Evolutionary conservation across 2,797 vertebrate genomes (phyloP), one percentile per base, ranked within the genome.

Genomic region (Knipowitschia caucasica): DNA sequence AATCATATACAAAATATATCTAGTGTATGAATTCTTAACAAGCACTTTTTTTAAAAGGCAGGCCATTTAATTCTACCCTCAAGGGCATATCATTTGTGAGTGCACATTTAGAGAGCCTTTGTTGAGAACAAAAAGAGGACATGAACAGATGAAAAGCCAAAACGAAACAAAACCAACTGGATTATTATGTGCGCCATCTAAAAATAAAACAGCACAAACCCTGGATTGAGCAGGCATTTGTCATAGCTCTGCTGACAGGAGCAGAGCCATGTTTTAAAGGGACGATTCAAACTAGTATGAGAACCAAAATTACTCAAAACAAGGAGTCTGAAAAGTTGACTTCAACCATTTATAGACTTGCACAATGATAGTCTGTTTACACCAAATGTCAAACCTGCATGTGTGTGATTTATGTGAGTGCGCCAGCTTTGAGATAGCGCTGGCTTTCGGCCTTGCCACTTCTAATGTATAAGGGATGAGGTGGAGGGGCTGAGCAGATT

Each of bases 401-500:
- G 62, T 45, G 62, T 45, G 67, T 61, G 64, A 72, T 72, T 78
- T 36, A 77, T 60, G 58, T 49, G 42, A 52, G 59, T 11, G 38
- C 15, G 1, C 15, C 65, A 57, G 64, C 27, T 25, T 39, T 61
- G 1, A 5, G 24, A 53, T 36, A 14, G 53, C 39, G 21, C 42
- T 29, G 47, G 27, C 43, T 58, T n/a, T 51, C 50, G 68, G 62
- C 62, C 60, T 62, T 46, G 46, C 57, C 59, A 52, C 65, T 36
- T 39, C 59, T 82, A 75, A 74, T 78, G 60, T 71, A 51, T 68
- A 78, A 83, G 54, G 51, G 53, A 80, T 79, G 77, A 78, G 59
- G 50, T 50, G 1, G 56, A 30, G 23, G 18, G 38, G 23, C 39
- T 18, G 59, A 77, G 59, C 50, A 50, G 18, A 71, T 73, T 70